Evolutionary conservation across 2,113 vertebrate species (phyloP).

Genomic region (Hiodon tergisus): DNA sequence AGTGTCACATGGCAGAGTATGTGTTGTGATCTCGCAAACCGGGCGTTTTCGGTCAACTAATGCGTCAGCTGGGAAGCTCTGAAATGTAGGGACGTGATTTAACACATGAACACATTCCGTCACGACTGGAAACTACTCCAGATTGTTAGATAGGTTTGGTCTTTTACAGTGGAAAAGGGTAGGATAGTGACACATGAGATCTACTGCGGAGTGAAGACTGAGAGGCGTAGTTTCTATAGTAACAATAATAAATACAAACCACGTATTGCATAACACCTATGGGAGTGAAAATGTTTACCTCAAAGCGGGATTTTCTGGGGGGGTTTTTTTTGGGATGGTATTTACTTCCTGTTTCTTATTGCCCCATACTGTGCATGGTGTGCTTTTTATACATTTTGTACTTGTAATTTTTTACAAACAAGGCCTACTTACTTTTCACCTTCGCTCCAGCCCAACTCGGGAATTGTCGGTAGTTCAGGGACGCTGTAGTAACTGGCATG

Average conservation of each 20-base stretch:
- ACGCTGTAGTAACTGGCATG: conserved; percentile 84
- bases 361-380: background rate
- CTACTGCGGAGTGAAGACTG: background rate
- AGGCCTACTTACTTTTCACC: conserved; percentile 70
- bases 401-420: accelerated
- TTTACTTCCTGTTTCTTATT: too few species aligned
- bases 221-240: background rate
- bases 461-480: conserved; percentile 89
- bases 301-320: too few species aligned
- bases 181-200: conserved; percentile 17
- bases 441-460: conserved; percentile 76
- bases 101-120: background rate
- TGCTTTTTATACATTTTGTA: too few species aligned
- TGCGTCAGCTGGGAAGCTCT: background rate
- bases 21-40: too few species aligned
- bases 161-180: background rate
- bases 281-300: too few species aligned
- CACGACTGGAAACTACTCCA: background rate
- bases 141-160: background rate
- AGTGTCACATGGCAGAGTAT: background rate
- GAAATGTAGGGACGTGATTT: conserved; percentile 14
- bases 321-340: too few species aligned
- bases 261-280: background rate
- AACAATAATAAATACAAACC: conserved; percentile 1
- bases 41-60: background rate